Conservation (phyloP, 1,140 invertebrate genomes). For the Anoplolepis gracilipes region DNA sequence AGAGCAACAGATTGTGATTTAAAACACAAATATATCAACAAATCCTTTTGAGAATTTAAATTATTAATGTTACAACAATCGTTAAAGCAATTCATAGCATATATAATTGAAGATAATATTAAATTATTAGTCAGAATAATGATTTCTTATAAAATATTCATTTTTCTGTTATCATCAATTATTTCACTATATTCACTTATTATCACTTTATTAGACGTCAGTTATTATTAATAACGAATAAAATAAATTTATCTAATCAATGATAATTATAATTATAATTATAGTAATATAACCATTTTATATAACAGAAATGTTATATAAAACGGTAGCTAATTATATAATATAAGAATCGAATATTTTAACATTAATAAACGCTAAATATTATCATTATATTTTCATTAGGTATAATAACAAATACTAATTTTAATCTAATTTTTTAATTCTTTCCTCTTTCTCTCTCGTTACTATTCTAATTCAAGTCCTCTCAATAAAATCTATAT, state of each 20-base stretch:
- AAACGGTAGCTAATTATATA: too few species aligned
- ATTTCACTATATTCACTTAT: too few species aligned
- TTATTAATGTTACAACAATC: neutral
- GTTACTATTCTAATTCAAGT: neutral
- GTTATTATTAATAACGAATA: too few species aligned
- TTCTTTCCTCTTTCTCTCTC: neutral
- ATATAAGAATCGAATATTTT: neutral
- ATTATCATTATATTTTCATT: neutral
- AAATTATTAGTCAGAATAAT: neutral
- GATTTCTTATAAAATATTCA: neutral
- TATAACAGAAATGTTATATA: too few species aligned
- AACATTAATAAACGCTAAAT: neutral
- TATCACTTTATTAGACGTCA: too few species aligned
- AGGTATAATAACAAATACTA: neutral
- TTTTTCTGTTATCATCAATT: neutral
- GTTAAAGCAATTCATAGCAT: neutral
- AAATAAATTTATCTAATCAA: too few species aligned
- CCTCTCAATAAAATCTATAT: neutral
- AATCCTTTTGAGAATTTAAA: neutral
- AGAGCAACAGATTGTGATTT: slow-evolving; percentile 14
- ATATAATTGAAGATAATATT: neutral
- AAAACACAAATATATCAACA: neutral
- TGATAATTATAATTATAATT: neutral
- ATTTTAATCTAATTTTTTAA: neutral
- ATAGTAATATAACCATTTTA: too few species aligned